A percentile compares a stretch with the other conserved stretches of the same genome.
Evolutionary conservation across 2,113 vertebrate species (phyloP).

Genomic region (Sapayoa aenigma): DNA sequence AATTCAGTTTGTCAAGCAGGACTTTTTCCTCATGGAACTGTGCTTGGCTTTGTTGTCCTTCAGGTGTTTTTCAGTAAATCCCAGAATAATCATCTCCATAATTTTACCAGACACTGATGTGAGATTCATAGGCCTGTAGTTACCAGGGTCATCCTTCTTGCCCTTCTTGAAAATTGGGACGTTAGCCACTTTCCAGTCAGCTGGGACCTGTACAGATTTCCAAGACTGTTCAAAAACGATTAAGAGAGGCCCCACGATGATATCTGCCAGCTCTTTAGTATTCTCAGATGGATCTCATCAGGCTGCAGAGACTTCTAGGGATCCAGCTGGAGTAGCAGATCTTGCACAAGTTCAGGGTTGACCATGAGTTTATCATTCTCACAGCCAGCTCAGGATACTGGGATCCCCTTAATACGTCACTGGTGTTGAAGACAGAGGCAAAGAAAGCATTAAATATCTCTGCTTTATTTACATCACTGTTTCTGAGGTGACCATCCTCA

Average conservation of each 20-base stretch:
- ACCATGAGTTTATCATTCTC: neutral
- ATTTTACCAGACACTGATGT: neutral
- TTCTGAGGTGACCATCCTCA: neutral
- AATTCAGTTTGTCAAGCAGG: neutral
- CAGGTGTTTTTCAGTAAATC: neutral
- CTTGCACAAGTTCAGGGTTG: neutral
- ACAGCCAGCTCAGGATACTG: neutral
- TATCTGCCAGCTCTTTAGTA: neutral
- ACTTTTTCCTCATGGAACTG: neutral
- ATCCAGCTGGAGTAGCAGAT: neutral
- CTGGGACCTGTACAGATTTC: neutral
- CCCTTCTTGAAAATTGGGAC: neutral
- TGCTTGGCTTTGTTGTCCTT: neutral
- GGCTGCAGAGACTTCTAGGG: neutral
- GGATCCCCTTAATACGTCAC: neutral
- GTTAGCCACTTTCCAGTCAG: neutral
- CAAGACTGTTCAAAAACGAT: neutral
- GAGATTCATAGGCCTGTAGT: neutral
- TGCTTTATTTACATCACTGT: neutral
- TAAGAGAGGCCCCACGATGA: neutral
- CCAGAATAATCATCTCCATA: neutral
- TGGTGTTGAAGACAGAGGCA: neutral
- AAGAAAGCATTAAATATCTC: neutral
- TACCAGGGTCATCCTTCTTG: neutral
- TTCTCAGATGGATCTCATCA: neutral